These are phyloP conservation scores for Amblyopsis hoosieri DNA, from an alignment of 2,797 vertebrate species.

Conservation along the genomic window DNA sequence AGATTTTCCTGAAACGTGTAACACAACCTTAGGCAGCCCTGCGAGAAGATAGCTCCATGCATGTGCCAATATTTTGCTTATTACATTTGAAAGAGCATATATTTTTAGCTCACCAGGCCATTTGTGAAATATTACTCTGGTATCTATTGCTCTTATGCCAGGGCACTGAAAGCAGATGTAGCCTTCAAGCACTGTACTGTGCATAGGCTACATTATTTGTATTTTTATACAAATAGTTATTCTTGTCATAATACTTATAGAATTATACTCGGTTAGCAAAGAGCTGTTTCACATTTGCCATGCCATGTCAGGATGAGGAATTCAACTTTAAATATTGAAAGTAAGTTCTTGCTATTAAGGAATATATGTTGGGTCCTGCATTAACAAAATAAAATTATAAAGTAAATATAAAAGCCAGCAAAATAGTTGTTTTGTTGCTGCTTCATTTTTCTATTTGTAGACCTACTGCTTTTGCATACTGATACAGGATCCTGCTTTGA, in stretches of 20 bases:
- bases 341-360: slow-evolving; percentile 12
- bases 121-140: slow-evolving; percentile 4
- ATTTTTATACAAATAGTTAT: not conserved
- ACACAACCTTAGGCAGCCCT: slow-evolving; percentile 41
- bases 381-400: no score
- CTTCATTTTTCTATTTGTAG: no score
- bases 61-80: not conserved
- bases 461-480: slow-evolving; percentile 13
- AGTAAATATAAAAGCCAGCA: no score
- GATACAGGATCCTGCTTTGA: slow-evolving; percentile 18
- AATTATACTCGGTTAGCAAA: slow-evolving; percentile 7
- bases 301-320: not conserved
- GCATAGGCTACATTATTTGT: not conserved
- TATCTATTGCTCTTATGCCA: not conserved
- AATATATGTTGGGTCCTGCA: no score
- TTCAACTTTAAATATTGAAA: slow-evolving; percentile 21
- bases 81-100: slow-evolving; percentile 11
- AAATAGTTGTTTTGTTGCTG: no score
- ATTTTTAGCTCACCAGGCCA: slow-evolving; percentile 19
- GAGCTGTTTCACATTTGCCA: slow-evolving; percentile 5
- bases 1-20: slow-evolving; percentile 36
- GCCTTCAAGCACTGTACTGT: not conserved
- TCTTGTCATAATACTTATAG: slow-evolving; percentile 3
- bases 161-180: not conserved
- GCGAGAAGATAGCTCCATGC: not conserved